Percentiles rank a stretch among this genome's conserved stretches.
These are phyloP conservation scores for Cataglyphis livida DNA, from an alignment of 2,888 invertebrate species.

Conservation along the genomic window DNA sequence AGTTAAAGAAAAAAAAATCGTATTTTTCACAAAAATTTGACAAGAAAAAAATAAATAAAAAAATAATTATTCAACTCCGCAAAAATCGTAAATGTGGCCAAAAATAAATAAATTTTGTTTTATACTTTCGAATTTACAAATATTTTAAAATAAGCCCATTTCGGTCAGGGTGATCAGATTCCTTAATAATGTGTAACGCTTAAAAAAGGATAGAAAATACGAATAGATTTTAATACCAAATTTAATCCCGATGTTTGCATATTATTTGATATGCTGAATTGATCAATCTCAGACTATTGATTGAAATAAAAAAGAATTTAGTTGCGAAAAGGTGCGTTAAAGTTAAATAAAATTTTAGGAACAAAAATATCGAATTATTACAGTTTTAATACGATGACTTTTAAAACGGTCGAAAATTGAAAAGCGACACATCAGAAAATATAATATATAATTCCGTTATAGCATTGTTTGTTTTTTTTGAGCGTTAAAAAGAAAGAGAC, in stretches of 20 bases:
- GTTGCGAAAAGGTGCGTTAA: not conserved
- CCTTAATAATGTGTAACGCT: conserved; percentile 51
- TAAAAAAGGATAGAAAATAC: not conserved
- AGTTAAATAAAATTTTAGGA: not conserved
- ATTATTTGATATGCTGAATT: not conserved
- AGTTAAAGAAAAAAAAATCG: too few relatives aligned
- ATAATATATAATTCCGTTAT: not conserved
- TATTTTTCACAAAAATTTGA: too few relatives aligned
- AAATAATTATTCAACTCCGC: too few relatives aligned
- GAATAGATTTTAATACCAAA: conserved; percentile 3
- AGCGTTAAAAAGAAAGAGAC: not conserved
- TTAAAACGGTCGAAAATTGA: not conserved
- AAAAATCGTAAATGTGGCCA: too few relatives aligned
- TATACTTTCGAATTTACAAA: too few relatives aligned
- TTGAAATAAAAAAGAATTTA: not conserved
- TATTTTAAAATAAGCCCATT: too few relatives aligned
- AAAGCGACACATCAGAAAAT: not conserved
- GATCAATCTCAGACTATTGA: not conserved
- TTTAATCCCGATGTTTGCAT: not conserved
- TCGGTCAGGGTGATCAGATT: too few relatives aligned
- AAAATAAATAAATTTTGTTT: too few relatives aligned
- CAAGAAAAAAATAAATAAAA: too few relatives aligned
- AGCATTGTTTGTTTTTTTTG: not conserved
- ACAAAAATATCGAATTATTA: not conserved
- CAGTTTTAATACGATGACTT: not conserved